Evolutionary conservation across 2,797 vertebrate genomes (phyloP), one percentile per base, ranked within the genome.

Genomic region (Gymnoscopelus microlampas): DNA sequence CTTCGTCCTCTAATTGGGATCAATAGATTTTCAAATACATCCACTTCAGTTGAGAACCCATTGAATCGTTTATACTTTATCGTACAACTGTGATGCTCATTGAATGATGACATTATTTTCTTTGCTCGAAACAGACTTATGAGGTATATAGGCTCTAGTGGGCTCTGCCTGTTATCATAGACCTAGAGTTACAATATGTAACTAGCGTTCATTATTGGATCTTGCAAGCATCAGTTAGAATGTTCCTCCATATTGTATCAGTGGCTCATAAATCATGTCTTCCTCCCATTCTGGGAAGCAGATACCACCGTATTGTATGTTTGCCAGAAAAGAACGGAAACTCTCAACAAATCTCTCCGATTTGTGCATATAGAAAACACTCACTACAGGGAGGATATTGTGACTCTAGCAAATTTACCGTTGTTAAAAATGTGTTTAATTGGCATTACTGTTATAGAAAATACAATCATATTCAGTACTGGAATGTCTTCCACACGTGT

Each of bases 181-280:
- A 44, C 35, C 35, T 39, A 44, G 8, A 44, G 1, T 8, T 2
- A 44, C 39, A 44, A 44, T 44, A 44, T 44, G 39, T 44, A 44
- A 8, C 13, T 51, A 51, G 6, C 50, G 65, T 76, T 87, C 77
- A 78, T 87, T 83, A 85, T 76, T 62, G 69, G 77, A 81, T 76
- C 78, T 78, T 71, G 82, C 76, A 71, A 80, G 74, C 80, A 79
- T 79, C 71, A 68, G 78, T 84, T 80, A 66, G 80, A 84, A 82
- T 74, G 70, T 79, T 73, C 77, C 70, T 54, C 48, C 29, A 12
- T 59, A 50, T 35, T 83, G 80, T 79, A 81, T 86, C 82, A 82
- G 55, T 73, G 73, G 68, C 76, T 77, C 68, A 63, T 70, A 57
- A 63, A 70, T 63, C 68, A 70, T 49, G 59, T 63, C 68, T 39